Evolutionary conservation across 37 sponge, comb jelly and placozoan species (phyloP), one percentile per base, ranked within the genome.

Genomic region (Oopsacas minuta): DNA sequence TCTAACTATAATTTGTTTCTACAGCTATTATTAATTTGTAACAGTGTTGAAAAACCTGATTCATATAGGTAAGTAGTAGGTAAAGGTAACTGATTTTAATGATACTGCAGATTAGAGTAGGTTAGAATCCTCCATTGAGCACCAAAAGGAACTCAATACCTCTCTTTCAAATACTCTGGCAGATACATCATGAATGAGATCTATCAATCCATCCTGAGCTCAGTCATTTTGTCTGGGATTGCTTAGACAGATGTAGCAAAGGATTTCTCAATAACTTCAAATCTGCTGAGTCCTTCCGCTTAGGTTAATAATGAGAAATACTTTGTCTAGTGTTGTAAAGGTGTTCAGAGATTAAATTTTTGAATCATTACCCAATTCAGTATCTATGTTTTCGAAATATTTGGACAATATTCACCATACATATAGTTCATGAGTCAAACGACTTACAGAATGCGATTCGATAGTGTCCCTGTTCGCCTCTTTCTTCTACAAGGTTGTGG

Each of bases 71-170:
- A 61, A 34, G 75, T 61, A 12, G 75, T 61, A 61, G 75, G 75
- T 7, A 61, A 61, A 20, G 75, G 75, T 34, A 61, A 12, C 75
- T 32, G 22, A 61, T 61, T 61, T n/a, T n/a, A n/a, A 32, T 3
- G 30, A 61, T 61, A 61, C 17, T 61, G 22, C 28, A 32, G 75
- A 34, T 61, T 61, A 61, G 75, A 20, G 75, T 3, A 61, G 75
- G 75, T 32, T 61, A 61, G 75, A 61, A 61, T 61, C 17, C 75
- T 61, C 75, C 75, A 61, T 61, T 61, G 75, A 61, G 75, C 75
- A 61, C 75, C 75, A 61, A 61, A 61, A 12, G 22, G 75, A 20
- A 61, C 75, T 61, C 75, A 61, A 61, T 61, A 61, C 75, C 22
- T 61, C 17, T 61, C 17, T 61, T 61, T 61, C 75, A 61, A 61